Base-by-base conservation (phyloP, 2,888 invertebrate species). In the Blera fallax region DNA sequence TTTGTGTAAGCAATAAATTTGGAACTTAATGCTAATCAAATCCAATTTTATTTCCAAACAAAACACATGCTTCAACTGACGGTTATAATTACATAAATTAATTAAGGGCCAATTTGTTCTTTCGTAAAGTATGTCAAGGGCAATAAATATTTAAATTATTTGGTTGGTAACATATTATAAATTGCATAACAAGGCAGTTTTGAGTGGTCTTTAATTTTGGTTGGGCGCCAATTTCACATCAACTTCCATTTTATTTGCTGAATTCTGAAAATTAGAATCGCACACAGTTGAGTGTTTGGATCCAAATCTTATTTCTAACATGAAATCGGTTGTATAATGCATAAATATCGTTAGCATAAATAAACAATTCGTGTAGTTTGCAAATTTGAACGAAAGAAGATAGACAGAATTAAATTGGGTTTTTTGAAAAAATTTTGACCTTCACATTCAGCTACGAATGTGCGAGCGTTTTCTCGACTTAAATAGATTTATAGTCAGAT, bases 21-120 rank as follows among this genome's bases (percentile, higher is more conserved):
- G n/a, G 16, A 0, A 3, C 16, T 16, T 10, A 27, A 16, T 10
- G 27, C 24, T 43, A 62, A 62, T 62, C n/a, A 40, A 16, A n/a
- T 16, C 16, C 45, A 62, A 62, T 62, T 62, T 62, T 27, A 29
- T 29, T 45, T 18, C 10, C 16, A 45, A 62, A 62, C 27, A 62
- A 10, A 45, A n/a, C 10, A 29, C 43, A 62, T 43, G 62, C 62
- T 62, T 40, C 18, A 21, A n/a, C n/a, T 16, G 2, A n/a, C 3
- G 24, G 11, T 37, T 21, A 21, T 58, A 37, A 11, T 6, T n/a
- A 58, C 14, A 24, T 29, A 24, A 10, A 52, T 4, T 32, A 2
- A n/a, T 37, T 21, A 21, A 37, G 37, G 21, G n/a, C 37, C 21
- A 24, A 60, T 43, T 24, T 37, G n/a, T 60, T 37, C 27, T 8